Base-by-base conservation (phyloP, 2,113 vertebrate species). In the Odocoileus virginianus region DNA sequence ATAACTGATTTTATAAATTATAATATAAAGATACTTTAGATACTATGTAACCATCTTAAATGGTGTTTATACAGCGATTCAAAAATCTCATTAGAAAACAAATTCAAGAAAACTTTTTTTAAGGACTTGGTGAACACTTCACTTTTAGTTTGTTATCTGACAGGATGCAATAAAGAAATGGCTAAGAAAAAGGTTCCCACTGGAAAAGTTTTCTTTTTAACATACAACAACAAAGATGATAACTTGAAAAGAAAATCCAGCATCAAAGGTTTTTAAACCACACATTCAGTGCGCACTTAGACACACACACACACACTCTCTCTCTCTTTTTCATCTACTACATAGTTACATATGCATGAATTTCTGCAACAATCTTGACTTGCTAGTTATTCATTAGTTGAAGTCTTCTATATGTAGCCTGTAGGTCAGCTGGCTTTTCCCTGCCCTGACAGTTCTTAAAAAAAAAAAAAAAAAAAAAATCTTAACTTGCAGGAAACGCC, bases 201-300 rank as follows among this genome's bases (percentile, higher is more conserved):
- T 93, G 71, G 25, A 47, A 25, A 89, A 84, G 7, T 45, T 33
- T 74, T 36, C n/a, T 25, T 86, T 78, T 78, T 88, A 52, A 57
- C 23, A 84, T 40, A 67, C 16, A 81, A 89, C 10, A 84, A 27
- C 9, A 84, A 23, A n/a, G 10, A 58, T 45, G 21, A 28, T 61
- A 94, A 67, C 47, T 36, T 78, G 57, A 94, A 92, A 87, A 50
- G 60, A 94, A 74, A 64, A 93, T 47, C 7, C 9, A 92, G 25
- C 28, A 25, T 79, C 43, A 85, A 9, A 85, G 19, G 11, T 67
- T 40, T 90, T 89, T 30, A 54, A 25, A 60, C 30, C 30, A 36
- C 40, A 71, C 12, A 23, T 28, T 0, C 4, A 1, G 21, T 25
- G 61, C 0, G 2, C 6, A 0, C 6, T 0, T 0, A 1, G 14